Evolutionary conservation across 2,797 vertebrate species (phyloP), one percentile per base, ranked within the genome.

Genomic region (Etheostoma perlongum): DNA sequence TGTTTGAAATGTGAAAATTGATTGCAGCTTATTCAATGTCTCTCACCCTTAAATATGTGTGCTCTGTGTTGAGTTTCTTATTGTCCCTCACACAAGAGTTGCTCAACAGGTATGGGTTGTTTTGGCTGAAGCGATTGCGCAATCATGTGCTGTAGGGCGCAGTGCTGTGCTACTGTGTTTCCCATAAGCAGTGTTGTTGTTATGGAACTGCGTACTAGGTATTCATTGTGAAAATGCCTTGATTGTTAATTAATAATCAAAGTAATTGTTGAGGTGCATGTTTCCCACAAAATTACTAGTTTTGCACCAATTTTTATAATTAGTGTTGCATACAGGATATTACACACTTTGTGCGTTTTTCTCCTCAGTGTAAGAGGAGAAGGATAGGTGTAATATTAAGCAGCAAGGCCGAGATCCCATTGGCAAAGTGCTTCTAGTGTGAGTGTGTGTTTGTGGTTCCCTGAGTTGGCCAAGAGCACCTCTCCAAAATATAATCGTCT

Each of bases 21-120:
- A 64, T 78, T 59, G 51, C 63, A 55, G n/a, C 14, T 62, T 67
- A 70, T 82, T 73, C 40, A 16, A 64, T 80, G 49, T 76, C 78
- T 76, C 78, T 76, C 68, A 64, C 77, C 71, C 72, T 72, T 33
- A 47, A 40, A 59, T 82, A 64, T 40, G 12, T 36, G 65, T 74
- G 54, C 49, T 19, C 64, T 30, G 64, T 72, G 27, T 51, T 59
- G 13, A 47, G 62, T 76, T 82, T 76, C 84, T 81, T 55, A 78
- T 80, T 85, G 86, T 86, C 63, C 69, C 48, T 70, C 46, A 19
- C 58, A 62, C 62, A 64, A 67, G 78, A 84, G 86, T 93, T 90
- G 86, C 88, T 90, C 90, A 93, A 90, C 82, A 85, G 85, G 85
- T 92, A 83, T 47, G 76, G 52, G 82, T 86, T 94, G 89, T 93